Evolutionary conservation across 2,888 invertebrate genomes (phyloP).

Genomic region (Anthophora plumipes): DNA sequence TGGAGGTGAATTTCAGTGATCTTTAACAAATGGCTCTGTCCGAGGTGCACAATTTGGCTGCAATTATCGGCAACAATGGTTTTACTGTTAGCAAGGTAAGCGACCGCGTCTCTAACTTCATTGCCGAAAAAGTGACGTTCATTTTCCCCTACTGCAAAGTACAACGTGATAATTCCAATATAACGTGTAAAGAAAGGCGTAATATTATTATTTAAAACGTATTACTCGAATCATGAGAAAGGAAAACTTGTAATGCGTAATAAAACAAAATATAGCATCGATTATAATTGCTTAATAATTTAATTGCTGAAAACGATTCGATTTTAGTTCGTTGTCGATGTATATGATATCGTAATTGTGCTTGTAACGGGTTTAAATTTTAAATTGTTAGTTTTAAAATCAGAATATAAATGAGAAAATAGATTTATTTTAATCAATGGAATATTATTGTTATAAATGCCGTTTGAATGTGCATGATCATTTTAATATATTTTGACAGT

Average conservation of each 20-base stretch:
- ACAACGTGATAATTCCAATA: constrained; percentile 34
- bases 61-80: constrained; percentile 80
- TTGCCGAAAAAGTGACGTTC: constrained; percentile 49
- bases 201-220: constrained; percentile 10
- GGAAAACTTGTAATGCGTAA: background rate
- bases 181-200: constrained; percentile 23
- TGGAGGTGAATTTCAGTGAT: constrained; percentile 65
- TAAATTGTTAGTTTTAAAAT: constrained; percentile 14
- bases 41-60: constrained; percentile 80
- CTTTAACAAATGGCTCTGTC: constrained; percentile 80
- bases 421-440: background rate
- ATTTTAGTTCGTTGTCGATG: constrained; percentile 16
- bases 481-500: background rate
- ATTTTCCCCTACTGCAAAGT: constrained; percentile 43
- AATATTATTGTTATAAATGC: background rate
- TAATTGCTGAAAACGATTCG: constrained; percentile 26
- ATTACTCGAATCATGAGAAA: background rate
- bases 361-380: constrained; percentile 17
- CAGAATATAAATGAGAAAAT: background rate
- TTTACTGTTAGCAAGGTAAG: constrained; percentile 79
- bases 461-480: background rate
- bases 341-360: constrained; percentile 16
- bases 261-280: background rate
- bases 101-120: constrained; percentile 24
- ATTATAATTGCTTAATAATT: constrained; percentile 3